Evolutionary conservation across 2,888 invertebrate genomes (phyloP), one percentile per base, ranked within the genome.

Genomic region (Melanophora roralis): DNA sequence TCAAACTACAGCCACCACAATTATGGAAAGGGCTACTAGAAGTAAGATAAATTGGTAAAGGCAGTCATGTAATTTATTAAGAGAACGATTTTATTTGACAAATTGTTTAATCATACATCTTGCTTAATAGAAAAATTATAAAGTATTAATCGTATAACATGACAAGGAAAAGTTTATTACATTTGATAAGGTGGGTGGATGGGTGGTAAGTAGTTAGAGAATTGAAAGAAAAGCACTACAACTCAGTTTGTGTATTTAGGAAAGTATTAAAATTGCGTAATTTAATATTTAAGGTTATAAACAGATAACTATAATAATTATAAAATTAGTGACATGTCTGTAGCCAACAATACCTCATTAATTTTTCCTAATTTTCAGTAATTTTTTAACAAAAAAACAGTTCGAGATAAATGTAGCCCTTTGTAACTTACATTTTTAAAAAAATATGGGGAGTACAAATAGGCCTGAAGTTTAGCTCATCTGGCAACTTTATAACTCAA

Each of bases 61-160:
- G 40, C 36, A 53, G 38, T 67, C 67, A 72, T 76, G 62, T 36
- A 5, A 27, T 45, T 68, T 55, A 73, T 72, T 68, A 55, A 27
- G 27, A 27, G 38, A 19, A 12, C 49, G 32, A 72, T 51, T 72
- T 80, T 72, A 73, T 69, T 59, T 80, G 80, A 80, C 80, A 80
- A 80, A 80, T 80, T 80, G 80, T 65, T 80, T 80, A 80, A 80
- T 80, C 72, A 80, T 80, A 64, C 80, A 55, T 76, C n/a, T 67
- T 80, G 80, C 59, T 76, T 80, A 76, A 72, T 76, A 68, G 62
- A 49, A 76, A 77, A 73, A 79, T 79, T 69, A 74, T 65, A 34
- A 51, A 36, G 65, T 69, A 79, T 79, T 65, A 79, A 38, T 43
- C 19, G 27, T 27, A 21, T 21, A 43, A 43, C 40, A 16, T 21